phyloP scores from a whole-genome alignment of 23 tunicate species.

The Botrylloides violaceus region DNA sequence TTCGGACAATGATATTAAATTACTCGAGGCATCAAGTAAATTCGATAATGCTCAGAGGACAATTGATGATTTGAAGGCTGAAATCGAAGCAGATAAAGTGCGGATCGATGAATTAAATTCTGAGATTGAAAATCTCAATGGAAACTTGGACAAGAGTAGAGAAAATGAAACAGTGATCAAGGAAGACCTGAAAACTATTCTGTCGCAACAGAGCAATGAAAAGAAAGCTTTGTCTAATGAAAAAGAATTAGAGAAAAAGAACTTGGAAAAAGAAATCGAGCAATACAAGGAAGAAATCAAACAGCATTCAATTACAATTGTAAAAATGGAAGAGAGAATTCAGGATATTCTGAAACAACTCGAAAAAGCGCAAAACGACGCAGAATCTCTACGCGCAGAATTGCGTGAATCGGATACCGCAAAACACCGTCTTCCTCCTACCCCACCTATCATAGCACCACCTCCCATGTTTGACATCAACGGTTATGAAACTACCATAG shows the following conservation, averaged over 20 bases:
- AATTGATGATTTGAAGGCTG: constrained; percentile 8
- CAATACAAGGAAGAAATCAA: constrained; percentile 84
- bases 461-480: constrained; percentile 1
- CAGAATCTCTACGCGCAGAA: constrained; percentile 20
- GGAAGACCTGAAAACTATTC: constrained; percentile 22
- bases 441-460: constrained; percentile 18
- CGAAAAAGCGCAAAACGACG: constrained; percentile 21
- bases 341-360: constrained; percentile 24
- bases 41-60: neutral
- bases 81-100: constrained; percentile 30
- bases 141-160: constrained; percentile 35
- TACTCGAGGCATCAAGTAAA: constrained; percentile 20
- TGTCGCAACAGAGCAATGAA: constrained; percentile 8
- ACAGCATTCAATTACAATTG: constrained; percentile 85
- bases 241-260: constrained; percentile 2
- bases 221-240: constrained; percentile 8
- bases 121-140: constrained; percentile 16
- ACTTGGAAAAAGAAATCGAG: constrained; percentile 42
- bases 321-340: constrained; percentile 65
- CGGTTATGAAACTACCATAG: constrained; percentile 30
- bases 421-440: constrained; percentile 17
- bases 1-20: constrained; percentile 37
- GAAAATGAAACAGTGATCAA: constrained; percentile 26
- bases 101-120: constrained; percentile 25
- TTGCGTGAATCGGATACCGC: constrained; percentile 31